These are phyloP conservation scores for Catharus bicknelli DNA, from an alignment of 2,113 vertebrate species.

Conservation along the genomic window DNA sequence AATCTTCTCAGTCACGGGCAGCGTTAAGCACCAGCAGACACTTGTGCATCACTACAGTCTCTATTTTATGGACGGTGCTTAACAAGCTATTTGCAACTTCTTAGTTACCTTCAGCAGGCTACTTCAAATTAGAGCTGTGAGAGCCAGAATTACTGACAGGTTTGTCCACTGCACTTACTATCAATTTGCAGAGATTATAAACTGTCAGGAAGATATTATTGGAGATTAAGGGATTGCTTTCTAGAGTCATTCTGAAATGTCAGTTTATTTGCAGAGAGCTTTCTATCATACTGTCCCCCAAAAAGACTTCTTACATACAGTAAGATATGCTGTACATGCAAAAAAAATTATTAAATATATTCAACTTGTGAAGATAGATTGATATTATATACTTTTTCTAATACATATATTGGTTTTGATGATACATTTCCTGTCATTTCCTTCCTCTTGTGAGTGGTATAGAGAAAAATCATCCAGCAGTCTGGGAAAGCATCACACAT, in stretches of 20 bases:
- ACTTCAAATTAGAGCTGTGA: neutral
- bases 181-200: constrained; percentile 41
- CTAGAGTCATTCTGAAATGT: constrained; percentile 37
- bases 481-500: neutral
- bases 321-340: neutral
- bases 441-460: neutral
- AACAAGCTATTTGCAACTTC: neutral
- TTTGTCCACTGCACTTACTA: constrained; percentile 15
- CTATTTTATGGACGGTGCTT: neutral
- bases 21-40: neutral
- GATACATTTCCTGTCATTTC: neutral
- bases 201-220: constrained; percentile 19
- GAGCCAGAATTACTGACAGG: constrained; percentile 32
- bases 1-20: neutral
- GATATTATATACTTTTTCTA: neutral
- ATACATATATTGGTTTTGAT: neutral
- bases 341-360: neutral
- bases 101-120: neutral
- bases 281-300: neutral
- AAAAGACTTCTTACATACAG: neutral
- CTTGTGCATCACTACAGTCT: neutral
- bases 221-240: constrained; percentile 47
- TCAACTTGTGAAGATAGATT: neutral
- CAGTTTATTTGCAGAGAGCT: neutral
- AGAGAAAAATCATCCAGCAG: neutral